A percentile compares a stretch with the other conserved stretches of the same genome.
These are phyloP conservation scores for Psittacula echo DNA, from an alignment of 2,797 vertebrate species.

Conservation along the genomic window DNA sequence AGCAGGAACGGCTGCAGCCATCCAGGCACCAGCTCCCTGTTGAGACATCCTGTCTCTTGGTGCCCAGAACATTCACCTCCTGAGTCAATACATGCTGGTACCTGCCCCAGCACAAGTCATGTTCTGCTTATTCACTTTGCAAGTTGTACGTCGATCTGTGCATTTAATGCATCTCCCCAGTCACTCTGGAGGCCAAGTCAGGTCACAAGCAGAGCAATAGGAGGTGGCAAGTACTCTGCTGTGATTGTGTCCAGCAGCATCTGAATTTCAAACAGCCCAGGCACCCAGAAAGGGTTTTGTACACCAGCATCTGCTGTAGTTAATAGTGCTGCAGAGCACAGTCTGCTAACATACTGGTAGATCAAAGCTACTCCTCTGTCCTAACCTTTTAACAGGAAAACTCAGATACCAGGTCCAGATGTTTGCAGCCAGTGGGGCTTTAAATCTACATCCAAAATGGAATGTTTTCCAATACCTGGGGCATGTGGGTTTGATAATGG, in stretches of 20 bases:
- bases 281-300: background rate
- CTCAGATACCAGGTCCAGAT: constrained; percentile 20
- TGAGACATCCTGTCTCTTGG: background rate
- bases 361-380: constrained; percentile 20
- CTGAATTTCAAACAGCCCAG: constrained; percentile 4
- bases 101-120: background rate
- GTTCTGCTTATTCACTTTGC: background rate
- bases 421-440: constrained; percentile 3
- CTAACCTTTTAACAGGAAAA: background rate
- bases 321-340: background rate
- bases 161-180: background rate
- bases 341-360: background rate
- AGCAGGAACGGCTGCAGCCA: background rate
- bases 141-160: accelerated
- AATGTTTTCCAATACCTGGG: background rate
- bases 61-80: background rate
- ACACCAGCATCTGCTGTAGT: background rate
- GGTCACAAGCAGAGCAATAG: background rate
- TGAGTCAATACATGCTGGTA: background rate
- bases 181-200: background rate
- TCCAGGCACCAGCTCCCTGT: background rate
- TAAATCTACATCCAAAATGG: constrained; percentile 1
- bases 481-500: constrained; percentile 17
- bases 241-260: background rate
- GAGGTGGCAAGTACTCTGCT: background rate